Base-by-base conservation (phyloP, 2,113 vertebrate genomes). In the Agapornis roseicollis region DNA sequence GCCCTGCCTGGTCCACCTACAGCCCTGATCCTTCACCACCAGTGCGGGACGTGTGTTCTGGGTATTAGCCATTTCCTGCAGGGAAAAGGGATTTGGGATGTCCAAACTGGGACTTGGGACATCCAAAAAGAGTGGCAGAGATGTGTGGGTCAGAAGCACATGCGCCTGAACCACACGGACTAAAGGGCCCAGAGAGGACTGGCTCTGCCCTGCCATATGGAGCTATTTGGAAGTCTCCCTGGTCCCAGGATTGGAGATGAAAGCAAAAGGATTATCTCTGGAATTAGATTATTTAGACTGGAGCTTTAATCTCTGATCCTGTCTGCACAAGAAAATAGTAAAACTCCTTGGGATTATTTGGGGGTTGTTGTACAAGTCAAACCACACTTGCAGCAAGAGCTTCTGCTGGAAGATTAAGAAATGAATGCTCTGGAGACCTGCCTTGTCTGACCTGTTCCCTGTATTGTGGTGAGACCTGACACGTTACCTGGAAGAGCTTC, bases 261-360 rank as follows among this genome's bases (percentile, higher is more conserved):
- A 70, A 91, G 96, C 93, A 92, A 97, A 96, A 86, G 69, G 84
- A 88, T 97, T 96, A 96, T 87, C 91, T 91, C 96, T 82, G 33
- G 83, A 97, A 97, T 96, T 93, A 97, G 97, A 97, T 97, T 96
- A 95, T 94, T 95, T 95, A 95, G 85, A 97, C 72, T 89, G 91
- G 90, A 91, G 78, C 70, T 96, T 90, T 94, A 97, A 96, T 94
- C 94, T 95, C 82, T 78, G 80, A 80, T n/a, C 46, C 42, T 53
- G 8, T 28, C 90, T 88, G 71, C 46, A 65, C 81, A 74, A 95
- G 91, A 84, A 97, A 95, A 90, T 4, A 78, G 80, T 84, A 89
- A 64, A 96, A 92, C 35, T 93, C 60, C 10, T 31, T 63, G 47
- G 82, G 92, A 97, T 97, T 97, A 95, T 71, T 93, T 65, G 65